phyloP scores from a whole-genome alignment of 1,140 invertebrate species.

The Ridgeia piscesae region DNA sequence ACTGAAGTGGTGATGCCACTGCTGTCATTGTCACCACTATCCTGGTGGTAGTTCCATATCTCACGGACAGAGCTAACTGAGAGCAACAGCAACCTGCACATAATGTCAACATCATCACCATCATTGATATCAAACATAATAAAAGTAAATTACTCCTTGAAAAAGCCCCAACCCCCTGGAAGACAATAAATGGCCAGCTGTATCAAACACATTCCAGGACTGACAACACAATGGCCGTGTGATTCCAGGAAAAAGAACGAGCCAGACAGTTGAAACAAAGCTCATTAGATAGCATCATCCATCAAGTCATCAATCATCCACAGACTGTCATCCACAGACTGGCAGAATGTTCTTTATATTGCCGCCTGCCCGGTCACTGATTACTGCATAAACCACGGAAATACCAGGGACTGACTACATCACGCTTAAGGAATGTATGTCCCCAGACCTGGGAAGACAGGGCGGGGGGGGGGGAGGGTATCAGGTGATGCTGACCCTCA shows the following conservation, averaged over 20 bases:
- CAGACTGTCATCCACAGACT: too few species aligned
- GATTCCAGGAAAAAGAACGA: slow-evolving; percentile 5
- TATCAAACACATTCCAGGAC: slow-evolving; percentile 5
- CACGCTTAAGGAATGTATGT: background rate
- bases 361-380: background rate
- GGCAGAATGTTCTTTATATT: background rate
- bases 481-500: background rate
- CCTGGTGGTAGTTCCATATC: too few species aligned
- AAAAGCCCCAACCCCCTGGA: background rate
- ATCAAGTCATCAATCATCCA: background rate
- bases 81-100: background rate
- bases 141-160: background rate
- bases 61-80: too few species aligned
- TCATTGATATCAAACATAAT: background rate
- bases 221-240: background rate
- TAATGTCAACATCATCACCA: background rate
- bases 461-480: background rate
- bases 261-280: background rate
- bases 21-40: too few species aligned
- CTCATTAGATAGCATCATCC: background rate
- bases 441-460: background rate
- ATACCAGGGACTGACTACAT: background rate
- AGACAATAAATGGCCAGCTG: background rate
- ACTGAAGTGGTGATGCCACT: too few species aligned
- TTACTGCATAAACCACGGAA: background rate